phyloP scores from a whole-genome alignment of 2,888 invertebrate genomes.

The Drosophila melanosoma region DNA sequence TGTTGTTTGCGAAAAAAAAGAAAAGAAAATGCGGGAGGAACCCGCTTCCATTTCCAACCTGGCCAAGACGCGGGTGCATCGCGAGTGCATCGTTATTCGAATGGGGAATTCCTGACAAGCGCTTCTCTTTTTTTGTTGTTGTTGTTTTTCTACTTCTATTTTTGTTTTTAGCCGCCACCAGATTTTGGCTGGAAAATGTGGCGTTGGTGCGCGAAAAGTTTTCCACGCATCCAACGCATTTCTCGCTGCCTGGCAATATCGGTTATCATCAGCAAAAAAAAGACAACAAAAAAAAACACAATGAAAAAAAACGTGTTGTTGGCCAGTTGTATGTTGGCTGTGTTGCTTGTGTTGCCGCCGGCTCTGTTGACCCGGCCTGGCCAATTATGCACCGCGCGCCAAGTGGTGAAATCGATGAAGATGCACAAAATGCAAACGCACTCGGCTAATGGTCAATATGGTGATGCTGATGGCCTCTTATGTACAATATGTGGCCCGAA shows the following conservation, averaged over 20 bases:
- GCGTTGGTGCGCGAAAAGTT: constrained; percentile 46
- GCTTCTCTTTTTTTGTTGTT: constrained; percentile 3
- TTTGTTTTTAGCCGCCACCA: constrained; percentile 47
- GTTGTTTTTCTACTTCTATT: not conserved
- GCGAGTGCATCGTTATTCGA: constrained; percentile 40
- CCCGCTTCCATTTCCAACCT: constrained; percentile 39
- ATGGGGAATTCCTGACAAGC: constrained; percentile 45
- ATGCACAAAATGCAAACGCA: constrained; percentile 81
- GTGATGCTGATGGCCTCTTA: constrained; percentile 63
- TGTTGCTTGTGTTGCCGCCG: constrained; percentile 34
- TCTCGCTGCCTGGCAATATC: constrained; percentile 73
- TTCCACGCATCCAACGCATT: constrained; percentile 80
- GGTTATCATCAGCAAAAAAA: constrained; percentile 69
- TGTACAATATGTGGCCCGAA: constrained; percentile 75
- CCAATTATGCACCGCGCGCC: constrained; percentile 78
- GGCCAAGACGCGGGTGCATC: constrained; percentile 49
- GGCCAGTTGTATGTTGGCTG: constrained; percentile 30
- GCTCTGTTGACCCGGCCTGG: constrained; percentile 70
- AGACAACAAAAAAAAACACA: not conserved
- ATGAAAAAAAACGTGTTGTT: constrained; percentile 61
- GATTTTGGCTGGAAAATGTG: constrained; percentile 63
- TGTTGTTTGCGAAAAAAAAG: not conserved
- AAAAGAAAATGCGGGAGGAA: constrained; percentile 41
- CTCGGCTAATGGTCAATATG: constrained; percentile 80
- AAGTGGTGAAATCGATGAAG: constrained; percentile 81